Evolutionary conservation across 2,113 vertebrate genomes (phyloP), one percentile per base, ranked within the genome.

Genomic region (Cichladusa arquata): DNA sequence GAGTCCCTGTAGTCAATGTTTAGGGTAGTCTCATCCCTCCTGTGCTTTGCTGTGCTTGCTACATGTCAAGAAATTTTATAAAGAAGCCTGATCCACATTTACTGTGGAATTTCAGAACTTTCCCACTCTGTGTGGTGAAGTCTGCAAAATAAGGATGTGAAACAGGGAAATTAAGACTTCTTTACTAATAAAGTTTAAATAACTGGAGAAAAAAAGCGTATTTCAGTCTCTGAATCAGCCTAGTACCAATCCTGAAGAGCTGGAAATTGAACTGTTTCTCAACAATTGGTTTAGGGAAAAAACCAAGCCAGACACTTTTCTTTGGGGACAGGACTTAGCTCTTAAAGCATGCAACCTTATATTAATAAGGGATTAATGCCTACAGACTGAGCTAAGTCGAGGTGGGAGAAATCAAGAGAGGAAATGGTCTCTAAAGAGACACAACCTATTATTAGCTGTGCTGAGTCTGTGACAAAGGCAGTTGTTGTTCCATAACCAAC

Each of bases 361-460:
- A 58, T 58, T 95, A 66, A 60, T 56, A 74, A 53, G 53, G 53
- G 92, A 93, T 90, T 90, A 58, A 64, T 77, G 72, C 69, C 80
- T 81, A 48, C 76, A 65, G 72, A 56, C 64, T 48, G 74, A 79
- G 74, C 45, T 92, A 71, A 91, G 54, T 78, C 9, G 86, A 71
- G 36, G 77, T 89, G 47, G 76, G 81, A 95, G 88, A 93, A 95
- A 67, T 61, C 28, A 51, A 73, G 58, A 85, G 84, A 93, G 88
- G 90, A 97, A 97, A 82, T 73, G 61, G 73, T 84, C 45, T 80
- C 72, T 83, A 57, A 83, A 95, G 86, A 92, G 87, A 81, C 19
- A 10, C 72, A 93, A 64, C 29, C 93, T 97, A 97, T 95, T 95
- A 97, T 96, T 97, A 97, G 90, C 92, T 80, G 15, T 77, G 77